Evolutionary conservation across 2,113 vertebrate species (phyloP).

Genomic region (Micronycteris hirsuta): DNA sequence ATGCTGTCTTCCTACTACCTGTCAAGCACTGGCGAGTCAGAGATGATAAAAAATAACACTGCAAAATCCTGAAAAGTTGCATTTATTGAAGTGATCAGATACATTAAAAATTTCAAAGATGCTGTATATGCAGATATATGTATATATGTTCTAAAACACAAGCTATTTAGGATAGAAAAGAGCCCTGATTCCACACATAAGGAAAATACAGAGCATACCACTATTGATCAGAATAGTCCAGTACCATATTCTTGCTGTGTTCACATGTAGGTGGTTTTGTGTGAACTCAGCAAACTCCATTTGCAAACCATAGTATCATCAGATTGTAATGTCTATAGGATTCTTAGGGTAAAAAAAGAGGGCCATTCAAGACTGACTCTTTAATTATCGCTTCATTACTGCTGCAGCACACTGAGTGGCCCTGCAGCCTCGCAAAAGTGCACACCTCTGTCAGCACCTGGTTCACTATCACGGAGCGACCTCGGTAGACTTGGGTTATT

Average conservation of each 20-base stretch:
- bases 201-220: neutral
- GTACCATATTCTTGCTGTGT: neutral
- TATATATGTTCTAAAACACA: neutral
- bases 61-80: neutral
- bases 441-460: conserved; percentile 20
- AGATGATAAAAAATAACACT: neutral
- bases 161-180: neutral
- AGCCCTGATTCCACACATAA: neutral
- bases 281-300: neutral
- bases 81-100: neutral
- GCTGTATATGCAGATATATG: neutral
- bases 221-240: neutral
- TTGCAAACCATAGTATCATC: conserved; percentile 22
- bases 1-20: neutral
- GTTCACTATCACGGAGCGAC: conserved; percentile 21
- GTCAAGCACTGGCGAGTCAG: neutral
- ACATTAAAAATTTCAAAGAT: neutral
- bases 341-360: neutral
- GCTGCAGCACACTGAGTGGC: neutral
- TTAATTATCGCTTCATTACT: conserved; percentile 33
- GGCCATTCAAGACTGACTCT: neutral
- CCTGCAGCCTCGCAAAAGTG: neutral
- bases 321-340: neutral
- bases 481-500: conserved; percentile 36
- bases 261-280: neutral